phyloP scores from a whole-genome alignment of 2,888 invertebrate species.

The Oscheius sp. region DNA sequence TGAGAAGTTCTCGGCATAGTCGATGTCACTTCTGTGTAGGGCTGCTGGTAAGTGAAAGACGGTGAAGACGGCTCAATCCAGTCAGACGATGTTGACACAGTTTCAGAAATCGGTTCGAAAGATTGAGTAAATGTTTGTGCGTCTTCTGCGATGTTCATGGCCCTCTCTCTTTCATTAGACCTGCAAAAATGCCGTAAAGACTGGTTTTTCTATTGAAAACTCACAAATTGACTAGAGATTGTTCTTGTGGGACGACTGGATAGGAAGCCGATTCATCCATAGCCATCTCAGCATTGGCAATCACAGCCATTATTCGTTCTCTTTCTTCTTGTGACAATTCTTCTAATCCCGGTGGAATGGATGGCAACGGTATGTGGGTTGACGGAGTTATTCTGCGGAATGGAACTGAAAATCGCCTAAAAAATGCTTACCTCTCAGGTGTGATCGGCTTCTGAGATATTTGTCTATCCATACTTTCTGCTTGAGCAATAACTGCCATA shows the following conservation, averaged over 20 bases:
- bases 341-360: slow-evolving; percentile 60
- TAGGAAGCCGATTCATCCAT: neutral
- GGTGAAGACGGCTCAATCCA: slow-evolving; percentile 3
- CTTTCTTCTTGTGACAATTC: slow-evolving; percentile 79
- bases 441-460: neutral
- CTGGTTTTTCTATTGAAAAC: neutral
- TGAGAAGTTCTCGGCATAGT: slow-evolving; percentile 8
- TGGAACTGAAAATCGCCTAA: neutral
- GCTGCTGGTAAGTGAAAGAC: neutral
- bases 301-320: slow-evolving; percentile 79
- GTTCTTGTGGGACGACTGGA: neutral
- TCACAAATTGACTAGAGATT: neutral
- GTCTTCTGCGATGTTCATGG: too few species aligned
- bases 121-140: too few species aligned
- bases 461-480: slow-evolving; percentile 40
- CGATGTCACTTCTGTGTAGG: neutral
- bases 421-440: neutral
- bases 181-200: neutral
- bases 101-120: neutral
- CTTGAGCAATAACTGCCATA: slow-evolving; percentile 77
- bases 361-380: neutral
- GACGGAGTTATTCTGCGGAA: neutral
- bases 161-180: too few species aligned
- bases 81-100: slow-evolving; percentile 11
- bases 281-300: slow-evolving; percentile 78